phyloP scores from a whole-genome alignment of 2,888 invertebrate genomes.

The Cantharis rustica region DNA sequence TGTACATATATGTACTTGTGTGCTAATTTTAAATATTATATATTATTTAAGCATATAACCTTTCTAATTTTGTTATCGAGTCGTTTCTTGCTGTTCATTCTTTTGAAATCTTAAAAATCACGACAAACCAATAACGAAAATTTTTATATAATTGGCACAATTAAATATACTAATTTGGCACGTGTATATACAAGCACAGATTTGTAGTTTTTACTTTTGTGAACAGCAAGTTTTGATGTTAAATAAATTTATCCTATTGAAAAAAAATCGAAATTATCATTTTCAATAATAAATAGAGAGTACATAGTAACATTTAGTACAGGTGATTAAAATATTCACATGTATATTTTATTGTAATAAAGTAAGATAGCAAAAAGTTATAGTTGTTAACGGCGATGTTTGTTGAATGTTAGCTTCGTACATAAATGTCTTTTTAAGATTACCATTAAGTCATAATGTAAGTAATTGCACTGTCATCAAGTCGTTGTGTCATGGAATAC shows the following conservation, averaged over 20 bases:
- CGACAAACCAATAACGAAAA: neutral
- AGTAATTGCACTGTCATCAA: constrained; percentile 39
- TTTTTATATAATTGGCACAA: neutral
- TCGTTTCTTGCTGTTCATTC: constrained; percentile 1
- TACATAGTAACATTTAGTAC: constrained; percentile 4
- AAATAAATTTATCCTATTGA: neutral
- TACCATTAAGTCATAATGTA: constrained; percentile 38
- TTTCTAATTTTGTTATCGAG: neutral
- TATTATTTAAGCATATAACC: neutral
- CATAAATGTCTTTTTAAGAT: constrained; percentile 37
- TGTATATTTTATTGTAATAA: constrained; percentile 27
- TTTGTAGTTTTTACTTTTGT: neutral
- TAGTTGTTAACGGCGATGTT: constrained; percentile 25
- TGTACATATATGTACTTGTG: constrained; percentile 15
- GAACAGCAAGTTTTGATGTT: constrained; percentile 2
- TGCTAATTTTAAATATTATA: constrained; percentile 4
- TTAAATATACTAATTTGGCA: neutral
- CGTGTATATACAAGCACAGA: constrained; percentile 21
- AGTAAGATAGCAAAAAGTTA: constrained; percentile 12
- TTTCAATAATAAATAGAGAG: neutral
- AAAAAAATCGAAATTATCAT: neutral
- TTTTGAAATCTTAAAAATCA: neutral
- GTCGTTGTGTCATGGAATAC: constrained; percentile 25
- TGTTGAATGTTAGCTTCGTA: constrained; percentile 35
- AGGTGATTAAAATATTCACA: constrained; percentile 12